Evolutionary conservation across 2,113 vertebrate species (phyloP).

Genomic region (Microtus pennsylvanicus): DNA sequence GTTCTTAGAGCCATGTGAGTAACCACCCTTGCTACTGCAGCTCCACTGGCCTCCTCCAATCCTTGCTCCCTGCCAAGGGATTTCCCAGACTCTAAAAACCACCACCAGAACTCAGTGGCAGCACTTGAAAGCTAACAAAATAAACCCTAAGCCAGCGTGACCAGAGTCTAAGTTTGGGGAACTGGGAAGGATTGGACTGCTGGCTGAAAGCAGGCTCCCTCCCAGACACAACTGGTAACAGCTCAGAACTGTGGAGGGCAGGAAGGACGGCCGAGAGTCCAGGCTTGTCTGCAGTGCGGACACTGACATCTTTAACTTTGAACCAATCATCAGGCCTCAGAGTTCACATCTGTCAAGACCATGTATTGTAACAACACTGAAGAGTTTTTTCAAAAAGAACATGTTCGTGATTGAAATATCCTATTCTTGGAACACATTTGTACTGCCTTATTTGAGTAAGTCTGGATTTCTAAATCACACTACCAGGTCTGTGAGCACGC

Average conservation of each 20-base stretch:
- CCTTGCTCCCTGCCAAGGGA: neutral
- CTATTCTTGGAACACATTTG: conserved; percentile 33
- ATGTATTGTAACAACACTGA: neutral
- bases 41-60: neutral
- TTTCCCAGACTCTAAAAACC: neutral
- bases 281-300: too few relatives aligned
- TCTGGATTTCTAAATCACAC: conserved; percentile 74
- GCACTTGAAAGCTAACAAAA: neutral
- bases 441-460: conserved; percentile 49
- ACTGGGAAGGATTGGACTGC: neutral
- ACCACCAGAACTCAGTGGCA: neutral
- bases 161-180: neutral
- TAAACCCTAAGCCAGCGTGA: neutral
- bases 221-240: neutral
- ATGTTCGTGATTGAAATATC: conserved; percentile 44
- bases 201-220: neutral
- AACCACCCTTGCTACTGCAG: neutral
- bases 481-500: conserved; percentile 22
- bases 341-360: neutral
- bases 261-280: neutral
- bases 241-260: neutral
- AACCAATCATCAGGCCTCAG: neutral
- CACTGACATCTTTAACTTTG: neutral
- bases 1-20: neutral
- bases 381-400: neutral